Evolutionary conservation across 2,888 invertebrate genomes (phyloP), one percentile per base, ranked within the genome.

Genomic region (Sarcophaga subvicina): DNA sequence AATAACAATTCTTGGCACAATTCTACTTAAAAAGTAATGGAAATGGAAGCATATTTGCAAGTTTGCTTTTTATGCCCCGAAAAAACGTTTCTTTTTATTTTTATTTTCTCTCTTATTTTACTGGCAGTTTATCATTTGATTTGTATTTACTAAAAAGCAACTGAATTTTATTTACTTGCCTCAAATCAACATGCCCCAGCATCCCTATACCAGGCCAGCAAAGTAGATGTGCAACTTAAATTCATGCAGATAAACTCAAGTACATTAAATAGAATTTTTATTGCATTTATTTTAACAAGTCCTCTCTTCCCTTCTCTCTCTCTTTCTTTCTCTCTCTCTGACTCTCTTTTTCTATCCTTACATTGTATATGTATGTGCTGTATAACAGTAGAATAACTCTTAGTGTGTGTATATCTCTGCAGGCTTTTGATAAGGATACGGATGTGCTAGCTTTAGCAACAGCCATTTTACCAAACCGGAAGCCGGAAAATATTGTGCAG

Each of bases 401-500:
- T 54, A 14, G 54, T 54, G 54, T 54, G 14, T 54, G 4, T 54
- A 54, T 17, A 14, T 17, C 54, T 54, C 54, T 54, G 54, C 14
- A 54, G 54, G 54, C 54, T 54, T 54, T 54, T 17, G 83, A 78
- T 83, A 78, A 78, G 83, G 83, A 83, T 78, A 83, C 78, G 78
- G 83, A 83, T 83, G 72, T 83, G 83, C 78, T 78, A 78, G 78
- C 83, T 67, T 20, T 78, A 78, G 83, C 17, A 83, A 78, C 83
- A 83, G 83, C 78, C 78, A 66, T 83, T 83, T 83, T 60, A 67
- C 63, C 14, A 70, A 64, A 67, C 72, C 72, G 83, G 83, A 83
- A 83, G 83, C 66, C 22, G 67, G 37, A 78, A 78, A 83, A 78
- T 83, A 83, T 78, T 83, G 54, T 54, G 83, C 83, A 83, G 72